Conservation (phyloP, 1,140 invertebrate genomes). For the Drosophila sp. region DNA sequence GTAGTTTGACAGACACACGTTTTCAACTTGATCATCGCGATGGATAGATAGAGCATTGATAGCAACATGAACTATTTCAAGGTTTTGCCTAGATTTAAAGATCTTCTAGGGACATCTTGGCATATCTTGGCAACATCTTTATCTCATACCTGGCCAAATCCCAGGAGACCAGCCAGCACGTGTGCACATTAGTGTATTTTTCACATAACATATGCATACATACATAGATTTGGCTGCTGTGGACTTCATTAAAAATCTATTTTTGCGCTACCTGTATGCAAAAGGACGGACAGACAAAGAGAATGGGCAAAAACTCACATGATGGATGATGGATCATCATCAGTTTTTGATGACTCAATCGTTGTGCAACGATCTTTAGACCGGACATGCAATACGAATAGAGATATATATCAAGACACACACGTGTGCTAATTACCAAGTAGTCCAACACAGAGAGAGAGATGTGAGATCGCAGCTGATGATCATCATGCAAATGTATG, state of each 20-base stretch:
- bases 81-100: too few species aligned
- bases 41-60: too few species aligned
- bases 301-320: conserved; percentile 25
- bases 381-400: conserved; percentile 26
- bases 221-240: conserved; percentile 18
- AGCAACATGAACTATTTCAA: too few species aligned
- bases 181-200: conserved; percentile 30
- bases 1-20: not conserved
- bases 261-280: conserved; percentile 56
- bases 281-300: conserved; percentile 17
- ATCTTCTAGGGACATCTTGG: not conserved
- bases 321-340: not conserved
- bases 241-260: conserved; percentile 72
- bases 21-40: not conserved
- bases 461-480: conserved; percentile 4
- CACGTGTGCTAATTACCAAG: conserved; percentile 73
- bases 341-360: conserved; percentile 64
- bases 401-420: conserved; percentile 17
- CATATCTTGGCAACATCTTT: not conserved
- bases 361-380: conserved; percentile 49
- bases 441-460: conserved; percentile 17
- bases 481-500: conserved; percentile 45
- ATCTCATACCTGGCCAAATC: conserved; percentile 24
- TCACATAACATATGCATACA: conserved; percentile 49
- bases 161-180: conserved; percentile 23